Base-by-base conservation (phyloP, 1,140 invertebrate genomes). In the Heterodera carotae region DNA sequence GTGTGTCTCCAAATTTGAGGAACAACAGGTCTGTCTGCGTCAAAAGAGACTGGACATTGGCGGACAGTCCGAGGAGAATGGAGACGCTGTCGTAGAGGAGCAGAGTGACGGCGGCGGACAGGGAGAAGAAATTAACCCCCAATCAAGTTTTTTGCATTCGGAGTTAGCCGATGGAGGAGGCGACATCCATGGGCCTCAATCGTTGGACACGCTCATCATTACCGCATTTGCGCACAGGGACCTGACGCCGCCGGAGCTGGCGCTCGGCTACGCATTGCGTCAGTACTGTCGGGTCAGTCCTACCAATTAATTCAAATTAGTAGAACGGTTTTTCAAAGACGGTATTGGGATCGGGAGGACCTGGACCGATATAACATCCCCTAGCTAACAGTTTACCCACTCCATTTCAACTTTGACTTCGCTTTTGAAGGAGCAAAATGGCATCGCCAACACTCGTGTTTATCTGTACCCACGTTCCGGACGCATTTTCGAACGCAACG, bases 161-260 rank as follows among this genome's bases (percentile, higher is more conserved):
- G n/a, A n/a, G n/a, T n/a, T n/a, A n/a, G n/a, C n/a, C n/a, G n/a
- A n/a, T n/a, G n/a, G n/a, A n/a, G n/a, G n/a, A n/a, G n/a, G n/a
- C n/a, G n/a, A n/a, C n/a, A n/a, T n/a, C n/a, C 25, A 69, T 22
- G 18, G 6, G 39, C 39, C 43, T 22, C 36, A 53, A 31, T 25
- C 39, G 59, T 56, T 56, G 59, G 22, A 29, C 31, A 25, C 27
- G 39, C 25, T 64, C 59, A 56, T 74, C 39, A 15, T 25, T 15
- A 34, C 27, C 22, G 72, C 72, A 36, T 74, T 74, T 74, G 72
- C 72, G 4, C 72, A 74, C 36, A 6, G 56, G 36, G 72, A 74
- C 48, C 33, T 74, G 56, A 74, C 72, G 36, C 72, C 72, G 27
- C 72, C 72, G 36, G 72, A 74, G 59, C 27, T 74, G 27, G 72